Base-by-base conservation (phyloP, 1,140 invertebrate genomes). In the Dinothrombium tinctorium region DNA sequence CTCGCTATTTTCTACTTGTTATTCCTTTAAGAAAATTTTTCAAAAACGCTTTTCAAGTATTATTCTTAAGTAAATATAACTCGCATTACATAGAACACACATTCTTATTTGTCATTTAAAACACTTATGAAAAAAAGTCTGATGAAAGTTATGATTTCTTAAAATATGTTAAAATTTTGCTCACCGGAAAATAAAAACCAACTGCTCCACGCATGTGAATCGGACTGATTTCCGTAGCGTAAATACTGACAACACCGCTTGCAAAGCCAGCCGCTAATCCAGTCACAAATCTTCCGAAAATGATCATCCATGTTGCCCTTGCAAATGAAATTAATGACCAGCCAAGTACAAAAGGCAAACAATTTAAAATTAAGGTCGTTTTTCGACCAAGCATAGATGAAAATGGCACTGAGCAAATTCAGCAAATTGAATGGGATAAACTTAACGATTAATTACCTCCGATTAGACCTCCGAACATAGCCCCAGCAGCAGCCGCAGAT, bases 211-310 rank as follows among this genome's bases (percentile, higher is more conserved):
- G 64, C 1, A 76, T 74, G 38, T 76, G 71, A 8, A 79, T 74
- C 23, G 78, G 71, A 11, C 81, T 75, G 50, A 84, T 83, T 64
- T 90, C 83, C 41, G 77, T 81, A 45, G 87, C 72, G 59, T 87
- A 89, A 40, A 84, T 73, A 1, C 73, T 69, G 7, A 61, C 61
- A 12, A 64, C 61, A 5, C 71, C 69, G 9, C 66, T 59, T 0
- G 64, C 58, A 33, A 72, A 59, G 2, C 72, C 72, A 43, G 65
- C 63, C 28, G 64, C 64, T 28, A 73, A 49, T 2, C 74, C 74
- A 28, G 65, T 66, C 0, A 75, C 53, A 33, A 74, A 63, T 31
- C 74, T 60, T 0, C 70, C 73, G 5, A 68, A 49, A 49, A 71
- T 72, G 15, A 78, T 56, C 11, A 62, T 56, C 0, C 51, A 36